Conservation (phyloP, 2,113 vertebrate genomes). For the Alaudala cheleensis region DNA sequence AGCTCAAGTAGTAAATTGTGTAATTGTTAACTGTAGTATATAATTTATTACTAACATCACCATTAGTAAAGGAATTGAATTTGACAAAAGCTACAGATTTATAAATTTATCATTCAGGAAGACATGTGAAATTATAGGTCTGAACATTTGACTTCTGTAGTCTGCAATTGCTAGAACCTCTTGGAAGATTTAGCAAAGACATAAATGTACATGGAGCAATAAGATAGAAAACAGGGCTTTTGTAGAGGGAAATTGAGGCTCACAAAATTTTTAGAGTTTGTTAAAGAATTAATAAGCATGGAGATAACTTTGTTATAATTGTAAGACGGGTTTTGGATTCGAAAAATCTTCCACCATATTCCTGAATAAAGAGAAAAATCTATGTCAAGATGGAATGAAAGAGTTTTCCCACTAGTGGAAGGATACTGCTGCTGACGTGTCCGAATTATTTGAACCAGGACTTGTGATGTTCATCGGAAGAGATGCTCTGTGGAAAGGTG, state of each 20-base stretch:
- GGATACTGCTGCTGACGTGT: neutral
- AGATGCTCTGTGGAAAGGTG: neutral
- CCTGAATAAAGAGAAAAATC: neutral
- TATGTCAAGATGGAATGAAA: neutral
- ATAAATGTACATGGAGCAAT: neutral
- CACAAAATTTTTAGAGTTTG: neutral
- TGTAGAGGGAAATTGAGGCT: neutral
- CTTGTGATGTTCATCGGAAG: neutral
- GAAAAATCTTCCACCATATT: neutral
- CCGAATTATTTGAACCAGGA: neutral
- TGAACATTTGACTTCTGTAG: neutral
- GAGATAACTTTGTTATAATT: neutral
- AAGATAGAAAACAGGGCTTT: neutral
- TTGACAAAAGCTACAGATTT: neutral
- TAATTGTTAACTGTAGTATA: neutral
- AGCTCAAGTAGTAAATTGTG: conserved; percentile 6
- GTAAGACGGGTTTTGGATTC: neutral
- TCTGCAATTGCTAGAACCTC: neutral
- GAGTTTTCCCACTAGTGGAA: neutral
- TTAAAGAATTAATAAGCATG: neutral
- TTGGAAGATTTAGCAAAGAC: neutral
- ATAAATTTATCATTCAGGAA: neutral
- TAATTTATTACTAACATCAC: conserved; percentile 1
- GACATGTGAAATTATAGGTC: neutral
- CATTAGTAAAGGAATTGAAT: neutral